A percentile compares a stretch with the other conserved stretches of the same genome.
Evolutionary conservation across 1,140 invertebrate genomes (phyloP).

Genomic region (Sminthurides bifidus): DNA sequence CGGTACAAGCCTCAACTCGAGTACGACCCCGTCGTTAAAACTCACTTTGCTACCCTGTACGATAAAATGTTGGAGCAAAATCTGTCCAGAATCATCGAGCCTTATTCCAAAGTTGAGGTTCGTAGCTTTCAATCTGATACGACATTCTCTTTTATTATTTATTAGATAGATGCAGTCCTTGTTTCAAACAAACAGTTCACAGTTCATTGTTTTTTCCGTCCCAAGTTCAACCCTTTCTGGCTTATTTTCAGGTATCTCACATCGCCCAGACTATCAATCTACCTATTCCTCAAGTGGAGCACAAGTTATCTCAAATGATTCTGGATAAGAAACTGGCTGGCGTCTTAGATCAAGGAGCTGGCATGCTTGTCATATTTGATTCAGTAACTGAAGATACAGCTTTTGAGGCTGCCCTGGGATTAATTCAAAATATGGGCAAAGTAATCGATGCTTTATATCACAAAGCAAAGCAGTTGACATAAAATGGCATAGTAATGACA

Average conservation of each 20-base stretch:
- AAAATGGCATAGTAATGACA: no score
- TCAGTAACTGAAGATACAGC: constrained; percentile 89
- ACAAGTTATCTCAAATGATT: constrained; percentile 99
- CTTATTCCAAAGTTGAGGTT: constrained; percentile 95
- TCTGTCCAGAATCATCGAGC: constrained; percentile 95
- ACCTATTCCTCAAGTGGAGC: constrained; percentile 82
- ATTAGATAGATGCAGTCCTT: no score
- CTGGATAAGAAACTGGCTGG: constrained; percentile 94
- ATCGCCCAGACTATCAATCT: constrained; percentile 78
- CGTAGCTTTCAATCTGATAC: no score
- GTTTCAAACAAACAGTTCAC: no score
- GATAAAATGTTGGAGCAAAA: constrained; percentile 99
- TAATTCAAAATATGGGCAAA: constrained; percentile 97
- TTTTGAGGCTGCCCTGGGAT: constrained; percentile 91
- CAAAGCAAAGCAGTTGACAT: constrained; percentile 96
- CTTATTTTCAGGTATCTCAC: no score
- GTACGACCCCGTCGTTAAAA: constrained; percentile 90
- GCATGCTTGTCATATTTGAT: constrained; percentile 94
- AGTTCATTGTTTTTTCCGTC: no score
- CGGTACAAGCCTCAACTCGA: constrained; percentile 80
- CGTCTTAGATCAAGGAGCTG: constrained; percentile 95
- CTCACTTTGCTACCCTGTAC: constrained; percentile 91
- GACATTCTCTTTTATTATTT: no score
- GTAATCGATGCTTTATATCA: constrained; percentile 96
- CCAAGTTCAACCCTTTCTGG: no score